Conservation (phyloP, 2,888 invertebrate genomes). For the Urechis unicinctus region DNA sequence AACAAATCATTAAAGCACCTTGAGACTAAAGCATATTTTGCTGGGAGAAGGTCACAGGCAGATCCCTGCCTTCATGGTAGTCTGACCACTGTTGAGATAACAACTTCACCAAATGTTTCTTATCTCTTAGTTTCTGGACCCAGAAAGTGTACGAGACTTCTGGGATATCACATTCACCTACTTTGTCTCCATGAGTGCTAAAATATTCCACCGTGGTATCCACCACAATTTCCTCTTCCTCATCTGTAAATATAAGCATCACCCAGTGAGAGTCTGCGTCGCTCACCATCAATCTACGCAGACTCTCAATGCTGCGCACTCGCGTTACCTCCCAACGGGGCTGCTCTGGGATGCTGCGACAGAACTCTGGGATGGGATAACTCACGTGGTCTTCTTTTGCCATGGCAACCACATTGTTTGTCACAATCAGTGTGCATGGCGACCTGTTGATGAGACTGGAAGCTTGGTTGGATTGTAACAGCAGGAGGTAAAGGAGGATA, state of each 20-base stretch:
- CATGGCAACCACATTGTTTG: conserved; percentile 36
- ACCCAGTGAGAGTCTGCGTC: conserved; percentile 27
- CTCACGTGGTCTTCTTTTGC: conserved; percentile 41
- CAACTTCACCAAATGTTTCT: conserved; percentile 34
- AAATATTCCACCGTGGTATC: conserved; percentile 38
- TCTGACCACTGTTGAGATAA: conserved; percentile 39
- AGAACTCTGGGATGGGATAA: conserved; percentile 47
- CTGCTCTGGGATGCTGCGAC: conserved; percentile 36
- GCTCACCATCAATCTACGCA: conserved; percentile 30
- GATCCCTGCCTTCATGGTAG: conserved; percentile 20
- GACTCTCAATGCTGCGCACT: conserved; percentile 32
- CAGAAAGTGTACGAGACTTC: conserved; percentile 30
- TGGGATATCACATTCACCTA: conserved; percentile 12
- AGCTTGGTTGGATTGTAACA: conserved; percentile 2
- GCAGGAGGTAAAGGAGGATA: conserved; percentile 23
- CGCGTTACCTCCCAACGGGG: conserved; percentile 34
- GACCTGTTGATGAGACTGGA: no score
- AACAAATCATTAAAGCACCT: no score
- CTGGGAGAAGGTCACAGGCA: no score
- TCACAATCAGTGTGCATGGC: conserved; percentile 36
- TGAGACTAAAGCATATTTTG: no score
- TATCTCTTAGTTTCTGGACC: conserved; percentile 34
- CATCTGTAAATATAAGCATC: conserved; percentile 39
- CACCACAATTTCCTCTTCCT: conserved; percentile 38
- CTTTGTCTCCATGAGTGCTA: conserved; percentile 21